These are phyloP conservation scores for Physocephala rufipes DNA, from an alignment of 2,888 invertebrate genomes.

Conservation along the genomic window DNA sequence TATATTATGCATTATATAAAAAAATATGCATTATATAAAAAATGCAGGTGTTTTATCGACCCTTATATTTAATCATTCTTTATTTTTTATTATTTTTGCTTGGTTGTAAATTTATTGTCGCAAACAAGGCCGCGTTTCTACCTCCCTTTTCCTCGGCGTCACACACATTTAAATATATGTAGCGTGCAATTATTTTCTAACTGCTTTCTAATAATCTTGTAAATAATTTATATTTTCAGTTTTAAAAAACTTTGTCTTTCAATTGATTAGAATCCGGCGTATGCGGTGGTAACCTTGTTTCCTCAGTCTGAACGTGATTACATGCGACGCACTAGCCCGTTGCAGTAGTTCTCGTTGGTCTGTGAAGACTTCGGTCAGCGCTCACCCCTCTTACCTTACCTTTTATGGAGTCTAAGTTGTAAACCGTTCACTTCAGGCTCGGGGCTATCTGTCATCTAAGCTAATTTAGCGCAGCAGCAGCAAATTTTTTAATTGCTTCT, in stretches of 20 bases:
- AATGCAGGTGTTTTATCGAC: too few species aligned
- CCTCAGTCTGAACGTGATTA: too few species aligned
- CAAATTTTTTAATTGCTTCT: constrained; percentile 9
- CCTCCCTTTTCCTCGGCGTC: too few species aligned
- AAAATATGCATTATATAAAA: too few species aligned
- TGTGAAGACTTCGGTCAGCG: background rate
- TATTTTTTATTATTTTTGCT: too few species aligned
- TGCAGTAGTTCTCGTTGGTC: background rate
- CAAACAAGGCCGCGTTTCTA: too few species aligned
- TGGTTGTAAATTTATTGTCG: too few species aligned
- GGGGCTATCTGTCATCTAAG: background rate
- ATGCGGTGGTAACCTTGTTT: background rate
- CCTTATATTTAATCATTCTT: too few species aligned
- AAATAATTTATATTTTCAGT: constrained; percentile 1
- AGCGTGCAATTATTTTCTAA: too few species aligned
- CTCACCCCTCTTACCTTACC: constrained; percentile 14
- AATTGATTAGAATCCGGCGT: background rate
- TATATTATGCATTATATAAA: too few species aligned
- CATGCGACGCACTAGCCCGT: too few species aligned
- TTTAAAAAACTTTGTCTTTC: background rate
- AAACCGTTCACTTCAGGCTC: constrained; percentile 1
- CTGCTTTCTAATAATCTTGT: constrained; percentile 4
- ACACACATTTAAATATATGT: too few species aligned
- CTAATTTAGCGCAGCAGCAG: background rate
- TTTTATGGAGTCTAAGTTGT: constrained; percentile 21